Evolutionary conservation across 2,797 vertebrate species (phyloP).

Genomic region (Clarias fuscus): DNA sequence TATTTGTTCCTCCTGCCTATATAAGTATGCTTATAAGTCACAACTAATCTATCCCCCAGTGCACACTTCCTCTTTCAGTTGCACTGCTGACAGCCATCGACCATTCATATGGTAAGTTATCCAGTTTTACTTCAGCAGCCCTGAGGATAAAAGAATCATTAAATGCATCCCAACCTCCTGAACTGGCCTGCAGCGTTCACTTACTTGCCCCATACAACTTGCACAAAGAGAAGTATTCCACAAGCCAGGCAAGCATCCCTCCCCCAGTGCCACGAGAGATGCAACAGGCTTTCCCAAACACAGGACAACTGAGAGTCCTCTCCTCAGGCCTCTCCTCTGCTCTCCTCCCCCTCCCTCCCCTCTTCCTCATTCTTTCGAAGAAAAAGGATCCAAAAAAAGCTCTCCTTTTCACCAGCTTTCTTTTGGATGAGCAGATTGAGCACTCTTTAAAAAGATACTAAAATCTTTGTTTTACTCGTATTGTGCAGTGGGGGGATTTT

Average conservation of each 20-base stretch:
- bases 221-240: constrained; percentile 56
- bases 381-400: constrained; percentile 36
- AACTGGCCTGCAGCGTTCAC: constrained; percentile 50
- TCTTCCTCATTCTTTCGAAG: constrained; percentile 28
- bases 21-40: constrained; percentile 19
- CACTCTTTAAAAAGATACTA: constrained; percentile 58
- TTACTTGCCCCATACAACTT: constrained; percentile 46
- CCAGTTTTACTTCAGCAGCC: constrained; percentile 51
- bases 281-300: constrained; percentile 54
- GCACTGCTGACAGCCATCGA: constrained; percentile 10
- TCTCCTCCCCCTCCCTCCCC: constrained; percentile 15
- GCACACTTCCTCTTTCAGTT: constrained; percentile 32
- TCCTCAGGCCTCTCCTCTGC: constrained; percentile 42
- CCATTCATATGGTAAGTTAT: constrained; percentile 54
- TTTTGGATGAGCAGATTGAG: constrained; percentile 52
- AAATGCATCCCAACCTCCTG: constrained; percentile 56
- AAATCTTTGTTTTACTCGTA: constrained; percentile 58
- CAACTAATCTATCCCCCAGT: constrained; percentile 26
- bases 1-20: constrained; percentile 23
- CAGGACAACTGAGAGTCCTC: constrained; percentile 45
- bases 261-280: constrained; percentile 47
- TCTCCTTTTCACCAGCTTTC: constrained; percentile 50
- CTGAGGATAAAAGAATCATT: constrained; percentile 55
- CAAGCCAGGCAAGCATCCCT: constrained; percentile 42
- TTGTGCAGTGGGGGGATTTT: constrained; percentile 45